Base-by-base conservation (phyloP, 2,888 invertebrate species). In the Cerceris rybyensis region DNA sequence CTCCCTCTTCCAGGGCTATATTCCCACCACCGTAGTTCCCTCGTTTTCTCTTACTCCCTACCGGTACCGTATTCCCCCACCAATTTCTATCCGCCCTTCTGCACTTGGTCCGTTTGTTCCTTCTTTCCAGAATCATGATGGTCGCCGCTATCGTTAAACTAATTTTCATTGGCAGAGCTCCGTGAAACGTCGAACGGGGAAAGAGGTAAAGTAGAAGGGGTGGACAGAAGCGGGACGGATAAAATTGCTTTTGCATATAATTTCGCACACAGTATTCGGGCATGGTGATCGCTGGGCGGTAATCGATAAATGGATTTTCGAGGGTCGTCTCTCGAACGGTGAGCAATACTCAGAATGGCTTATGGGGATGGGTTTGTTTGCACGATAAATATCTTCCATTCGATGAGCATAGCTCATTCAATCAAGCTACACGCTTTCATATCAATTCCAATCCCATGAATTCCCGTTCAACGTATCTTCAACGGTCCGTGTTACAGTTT, bases 361-460 rank as follows among this genome's bases (percentile, higher is more conserved):
- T 58, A 75, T 67, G 78, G 70, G 65, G 28, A 67, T 54, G 79
- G 74, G 81, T 81, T 80, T 88, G 86, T 89, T 90, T 89, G 87
- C 79, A 78, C 83, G 87, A 77, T 79, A 79, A 87, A 87, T 89
- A 87, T 84, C 82, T 89, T 89, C 85, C 85, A 82, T 82, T 75
- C 85, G 84, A 85, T 86, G 86, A 82, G 83, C 82, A 85, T 82
- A 75, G 76, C 78, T 84, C 88, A 86, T 88, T 86, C 88, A 87
- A 89, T 89, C 86, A 78, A 76, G 76, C 72, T 55, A 52, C 74
- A 76, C 78, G 78, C 82, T 82, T 87, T 82, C 79, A 80, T 81
- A 85, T 71, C 81, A 83, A 87, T 87, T 76, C 75, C 78, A 87
- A 84, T 81, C 66, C 73, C 39, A 70, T 60, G 70, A 71, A 66